Evolutionary conservation across 1,140 invertebrate genomes (phyloP), one percentile per base, ranked within the genome.

Genomic region (Ptiloglossa arizonensis): DNA sequence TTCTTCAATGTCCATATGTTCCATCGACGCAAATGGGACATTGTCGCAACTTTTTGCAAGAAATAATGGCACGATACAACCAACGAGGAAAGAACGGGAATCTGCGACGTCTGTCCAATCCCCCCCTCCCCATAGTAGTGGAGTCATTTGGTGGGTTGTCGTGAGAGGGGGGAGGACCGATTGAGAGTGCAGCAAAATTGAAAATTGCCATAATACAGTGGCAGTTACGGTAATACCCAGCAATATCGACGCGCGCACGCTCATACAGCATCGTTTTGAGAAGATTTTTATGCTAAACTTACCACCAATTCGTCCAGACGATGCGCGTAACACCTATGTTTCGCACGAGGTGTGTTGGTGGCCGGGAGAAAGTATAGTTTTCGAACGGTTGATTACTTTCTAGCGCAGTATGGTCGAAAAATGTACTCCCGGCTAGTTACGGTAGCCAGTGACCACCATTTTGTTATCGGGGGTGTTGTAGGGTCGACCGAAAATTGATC

Each of bases 201-300:
- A 84, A 84, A 85, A 85, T 85, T 85, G 83, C 83, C 72, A 80
- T 85, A 85, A 85, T 85, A 66, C 72, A 56, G 52, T 57, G 82
- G 83, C 62, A 85, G 82, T 85, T 85, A 85, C 59, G 78, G 78
- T 85, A 85, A 85, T 85, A 69, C 78, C 69, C 72, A 44, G 76
- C 81, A 84, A 85, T 84, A 70, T 77, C 38, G 19, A 6, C 71
- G 78, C 63, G 62, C 68, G 67, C 66, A 24, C 63, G 78, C 48
- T 76, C 68, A 56, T 66, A 77, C 72, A 56, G 81, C 60, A 74
- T 80, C 72, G 81, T 81, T 84, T 66, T 67, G 32, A 81, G 72
- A 29, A 19, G 56, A 77, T 83, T 84, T 84, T 83, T 84, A 84
- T 80, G 77, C 77, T 68, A 59, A 80, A 83, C 64, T 75, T 54